phyloP scores from a whole-genome alignment of 2,113 vertebrate genomes.

The Ceyx cyanopectus region DNA sequence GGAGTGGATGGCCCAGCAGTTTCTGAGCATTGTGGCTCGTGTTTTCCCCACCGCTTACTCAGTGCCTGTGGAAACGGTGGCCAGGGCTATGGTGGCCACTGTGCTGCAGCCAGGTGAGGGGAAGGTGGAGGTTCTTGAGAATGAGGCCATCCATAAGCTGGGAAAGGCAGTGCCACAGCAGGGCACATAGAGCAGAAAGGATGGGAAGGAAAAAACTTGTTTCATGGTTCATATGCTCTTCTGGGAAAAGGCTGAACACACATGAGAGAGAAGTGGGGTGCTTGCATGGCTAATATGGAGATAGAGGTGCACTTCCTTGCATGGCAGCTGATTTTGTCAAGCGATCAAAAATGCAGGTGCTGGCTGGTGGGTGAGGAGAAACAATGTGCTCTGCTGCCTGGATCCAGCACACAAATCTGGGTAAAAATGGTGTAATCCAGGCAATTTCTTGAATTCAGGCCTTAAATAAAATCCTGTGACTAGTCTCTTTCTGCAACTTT shows the following conservation, averaged over 20 bases:
- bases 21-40: conserved; percentile 43
- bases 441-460: background rate
- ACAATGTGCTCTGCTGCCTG: background rate
- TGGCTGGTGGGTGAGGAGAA: background rate
- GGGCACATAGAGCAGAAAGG: background rate
- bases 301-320: background rate
- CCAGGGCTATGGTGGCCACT: conserved; percentile 81
- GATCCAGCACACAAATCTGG: accelerated
- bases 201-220: background rate
- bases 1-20: conserved; percentile 81
- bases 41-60: conserved; percentile 77
- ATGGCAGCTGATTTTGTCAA: background rate
- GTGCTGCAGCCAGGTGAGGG: conserved; percentile 71
- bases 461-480: conserved; percentile 16
- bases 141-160: conserved; percentile 76
- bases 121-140: conserved; percentile 84
- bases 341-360: background rate
- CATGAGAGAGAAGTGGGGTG: accelerated
- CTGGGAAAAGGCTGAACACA: accelerated
- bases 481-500: background rate
- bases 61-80: conserved; percentile 76
- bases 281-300: background rate
- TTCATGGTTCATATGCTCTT: accelerated
- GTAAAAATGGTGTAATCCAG: background rate
- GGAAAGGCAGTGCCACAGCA: conserved; percentile 44